Evolutionary conservation across 53 echinoderm and acorn worm species (phyloP), one percentile per base, ranked within the genome.

Genomic region (Paelopatides confundens): DNA sequence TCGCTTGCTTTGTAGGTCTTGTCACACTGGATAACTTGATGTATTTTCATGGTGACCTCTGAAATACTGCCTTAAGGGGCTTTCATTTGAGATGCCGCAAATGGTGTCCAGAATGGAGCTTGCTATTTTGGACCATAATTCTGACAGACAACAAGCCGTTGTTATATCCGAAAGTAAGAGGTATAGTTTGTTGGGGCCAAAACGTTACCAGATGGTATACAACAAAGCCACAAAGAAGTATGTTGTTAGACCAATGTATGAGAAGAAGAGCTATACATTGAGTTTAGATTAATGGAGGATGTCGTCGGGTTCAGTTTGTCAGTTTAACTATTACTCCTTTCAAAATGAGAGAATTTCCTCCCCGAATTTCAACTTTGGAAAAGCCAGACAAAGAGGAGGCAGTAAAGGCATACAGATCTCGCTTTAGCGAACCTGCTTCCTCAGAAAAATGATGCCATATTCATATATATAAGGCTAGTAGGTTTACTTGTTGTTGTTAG

Each of bases 11-110:
- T 63, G 33, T 1, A 62, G 54, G 35, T 70, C 85, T 4, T 89
- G 90, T 15, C 28, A 76, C 29, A 89, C 90, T 23, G 90, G 85
- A 18, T 33, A 70, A 21, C 33, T 82, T 23, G 82, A 82, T 62
- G 82, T 82, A n/a, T 7, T 82, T 82, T 27, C 82, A 82, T 82
- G 82, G 82, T 8, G 62, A 31, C 21, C 31, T 53, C 33, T 82
- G 9, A 82, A 82, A 32, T 82, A 82, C 33, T 82, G 82, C 35
- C 82, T 58, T 3, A 82, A 82, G 33, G 24, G 82, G 52, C 9
- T 31, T 11, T 9, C 27, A 5, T 82, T 82, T 53, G 35, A 58
- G 0, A 54, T 54, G 23, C 54, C 54, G 4, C 54, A 54, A 54
- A 54, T 54, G 54, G 12, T 13, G 54, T 54, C 54, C 23, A 54